phyloP scores from a whole-genome alignment of 2,888 invertebrate species.

The Hyppa rectilinea region DNA sequence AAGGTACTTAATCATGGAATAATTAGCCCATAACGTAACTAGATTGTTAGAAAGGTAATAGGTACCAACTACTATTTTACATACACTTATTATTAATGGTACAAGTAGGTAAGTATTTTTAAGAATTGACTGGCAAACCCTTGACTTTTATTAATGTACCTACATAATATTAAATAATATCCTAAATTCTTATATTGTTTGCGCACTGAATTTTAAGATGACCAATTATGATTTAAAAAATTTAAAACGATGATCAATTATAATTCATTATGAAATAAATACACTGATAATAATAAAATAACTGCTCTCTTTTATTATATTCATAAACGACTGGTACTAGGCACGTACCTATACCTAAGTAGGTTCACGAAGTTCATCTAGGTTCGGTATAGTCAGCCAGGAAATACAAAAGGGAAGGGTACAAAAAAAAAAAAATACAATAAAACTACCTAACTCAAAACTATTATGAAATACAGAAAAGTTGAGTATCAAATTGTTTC shows the following conservation, averaged over 20 bases:
- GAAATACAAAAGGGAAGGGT: no score
- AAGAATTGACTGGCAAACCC: conserved; percentile 5
- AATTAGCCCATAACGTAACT: not conserved
- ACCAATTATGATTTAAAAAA: conserved; percentile 9
- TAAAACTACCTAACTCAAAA: not conserved
- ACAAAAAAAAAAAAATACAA: conserved; percentile 6
- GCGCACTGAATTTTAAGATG: conserved; percentile 4
- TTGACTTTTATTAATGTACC: conserved; percentile 14
- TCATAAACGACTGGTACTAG: not conserved
- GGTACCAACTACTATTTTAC: not conserved
- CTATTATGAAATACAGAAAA: not conserved
- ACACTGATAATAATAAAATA: conserved; percentile 11
- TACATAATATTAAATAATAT: not conserved
- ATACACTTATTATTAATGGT: not conserved
- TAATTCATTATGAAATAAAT: conserved; percentile 7
- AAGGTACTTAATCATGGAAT: not conserved
- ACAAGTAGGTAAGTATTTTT: not conserved
- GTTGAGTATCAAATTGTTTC: not conserved
- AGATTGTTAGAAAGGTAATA: not conserved
- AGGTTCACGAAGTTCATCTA: not conserved
- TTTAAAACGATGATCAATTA: not conserved
- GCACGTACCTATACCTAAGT: not conserved
- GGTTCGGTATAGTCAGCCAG: not conserved
- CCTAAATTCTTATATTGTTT: not conserved
- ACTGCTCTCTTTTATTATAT: conserved; percentile 25